These are phyloP conservation scores for Dromaius novaehollandiae DNA, from an alignment of 2,113 vertebrate genomes.

Conservation along the genomic window DNA sequence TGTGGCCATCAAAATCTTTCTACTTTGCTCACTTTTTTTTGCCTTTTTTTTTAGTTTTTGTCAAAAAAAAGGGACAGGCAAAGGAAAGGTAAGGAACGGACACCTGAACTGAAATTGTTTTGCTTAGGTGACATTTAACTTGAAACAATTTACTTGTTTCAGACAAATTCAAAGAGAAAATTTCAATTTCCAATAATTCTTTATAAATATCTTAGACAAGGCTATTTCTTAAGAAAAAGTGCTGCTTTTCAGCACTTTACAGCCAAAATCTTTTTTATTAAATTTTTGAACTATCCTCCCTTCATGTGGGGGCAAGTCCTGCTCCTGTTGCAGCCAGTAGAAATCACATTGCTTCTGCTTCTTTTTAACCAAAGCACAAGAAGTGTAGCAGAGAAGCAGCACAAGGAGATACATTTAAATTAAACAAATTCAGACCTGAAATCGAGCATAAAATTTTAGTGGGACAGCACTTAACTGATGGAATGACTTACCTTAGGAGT, in stretches of 20 bases:
- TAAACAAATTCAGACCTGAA: not conserved
- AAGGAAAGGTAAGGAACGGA: not conserved
- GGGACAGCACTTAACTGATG: not conserved
- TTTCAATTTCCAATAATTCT: not conserved
- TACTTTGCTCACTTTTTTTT: not conserved
- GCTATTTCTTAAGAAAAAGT: not conserved
- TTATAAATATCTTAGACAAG: not conserved
- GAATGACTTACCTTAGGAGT: not conserved
- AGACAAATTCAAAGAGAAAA: not conserved
- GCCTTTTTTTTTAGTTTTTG: not conserved
- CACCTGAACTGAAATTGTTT: not conserved
- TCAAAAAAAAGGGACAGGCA: not conserved
- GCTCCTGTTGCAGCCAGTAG: not conserved
- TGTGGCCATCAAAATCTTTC: not conserved
- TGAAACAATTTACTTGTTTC: not conserved
- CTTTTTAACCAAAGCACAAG: not conserved
- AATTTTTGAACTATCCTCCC: not conserved
- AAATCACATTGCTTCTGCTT: not conserved
- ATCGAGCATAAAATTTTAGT: not conserved
- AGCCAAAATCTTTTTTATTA: not conserved
- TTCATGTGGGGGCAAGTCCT: not conserved
- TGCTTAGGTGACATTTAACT: not conserved
- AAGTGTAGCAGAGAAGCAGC: not conserved
- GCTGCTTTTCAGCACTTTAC: not conserved
- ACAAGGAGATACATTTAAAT: not conserved